Evolutionary conservation across 2,113 vertebrate genomes (phyloP).

Genomic region (Micromys minutus): DNA sequence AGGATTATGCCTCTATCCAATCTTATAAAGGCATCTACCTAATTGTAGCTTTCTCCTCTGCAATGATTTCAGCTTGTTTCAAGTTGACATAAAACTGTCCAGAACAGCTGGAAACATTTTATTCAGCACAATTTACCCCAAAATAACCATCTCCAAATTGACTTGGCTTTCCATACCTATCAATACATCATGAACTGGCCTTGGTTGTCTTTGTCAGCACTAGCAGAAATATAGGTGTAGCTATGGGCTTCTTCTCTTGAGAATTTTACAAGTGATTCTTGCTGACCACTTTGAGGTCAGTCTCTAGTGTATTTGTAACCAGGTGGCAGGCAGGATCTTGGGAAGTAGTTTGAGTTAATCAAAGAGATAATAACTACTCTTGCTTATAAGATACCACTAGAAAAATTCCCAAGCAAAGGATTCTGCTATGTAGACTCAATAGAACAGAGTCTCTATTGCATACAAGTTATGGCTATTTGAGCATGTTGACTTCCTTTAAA

Average conservation of each 20-base stretch:
- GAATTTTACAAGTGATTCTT: not conserved
- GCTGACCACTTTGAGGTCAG: not conserved
- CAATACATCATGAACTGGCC: not conserved
- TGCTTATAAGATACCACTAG: not conserved
- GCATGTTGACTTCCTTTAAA: not conserved
- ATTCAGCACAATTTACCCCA: not conserved
- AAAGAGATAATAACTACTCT: not conserved
- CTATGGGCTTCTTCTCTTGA: not conserved
- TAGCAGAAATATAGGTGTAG: rapidly evolving
- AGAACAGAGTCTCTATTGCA: not conserved
- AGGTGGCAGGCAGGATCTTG: not conserved
- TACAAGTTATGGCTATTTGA: not conserved
- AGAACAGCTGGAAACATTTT: not conserved
- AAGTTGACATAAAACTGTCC: not conserved
- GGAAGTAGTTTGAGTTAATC: not conserved
- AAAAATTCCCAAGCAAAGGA: not conserved
- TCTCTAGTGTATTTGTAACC: not conserved
- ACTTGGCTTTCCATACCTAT: too few relatives aligned
- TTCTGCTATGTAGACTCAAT: too few relatives aligned
- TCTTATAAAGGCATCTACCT: not conserved
- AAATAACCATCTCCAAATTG: not conserved
- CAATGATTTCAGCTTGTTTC: not conserved
- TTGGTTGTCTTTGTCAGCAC: not conserved
- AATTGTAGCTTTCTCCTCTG: not conserved
- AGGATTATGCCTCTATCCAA: too few relatives aligned